Base-by-base conservation (phyloP, 2,888 invertebrate species). In the Thyatira batis region DNA sequence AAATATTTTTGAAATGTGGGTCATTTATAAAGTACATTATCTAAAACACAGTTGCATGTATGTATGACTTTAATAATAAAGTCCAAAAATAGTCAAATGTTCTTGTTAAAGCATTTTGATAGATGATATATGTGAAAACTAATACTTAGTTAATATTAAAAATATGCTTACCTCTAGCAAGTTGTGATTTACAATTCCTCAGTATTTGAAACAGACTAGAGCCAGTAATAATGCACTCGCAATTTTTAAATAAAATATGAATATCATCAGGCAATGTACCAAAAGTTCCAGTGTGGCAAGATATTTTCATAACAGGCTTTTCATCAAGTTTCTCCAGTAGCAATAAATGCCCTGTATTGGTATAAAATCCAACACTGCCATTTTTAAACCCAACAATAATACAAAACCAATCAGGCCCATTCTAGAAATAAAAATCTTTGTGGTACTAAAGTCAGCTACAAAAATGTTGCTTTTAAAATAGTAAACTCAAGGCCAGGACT, bases 371-470 rank as follows among this genome's bases (percentile, higher is more conserved):
- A 10, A 98, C 93, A 87, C 93, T 94, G 17, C 99, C 99, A 65
- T 96, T 95, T 68, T 94, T 95, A 73, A 97, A 96, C 11, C 98
- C 99, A 54, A 98, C 93, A 57, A 96, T 94, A 57, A 98, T 93
- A 79, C 98, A 98, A 11, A 97, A 98, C 98, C 98, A 99, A 81
- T 99, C 98, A 23, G 97, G 95, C 5, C 94, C 95, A 76, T 95
- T 92, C 93, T 94, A 80, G 49, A 81, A 82, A 50, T 49, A 52
- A 50, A n/a, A 17, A 39, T 17, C 50, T 13, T 1, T n/a, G n/a
- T n/a, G n/a, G n/a, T n/a, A n/a, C n/a, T n/a, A n/a, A n/a, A n/a
- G n/a, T n/a, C n/a, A n/a, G n/a, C n/a, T n/a, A n/a, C n/a, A n/a
- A n/a, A n/a, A n/a, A n/a, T n/a, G n/a, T n/a, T n/a, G n/a, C n/a